phyloP scores from a whole-genome alignment of 2,113 vertebrate genomes.

The Mionectes macconnelli region DNA sequence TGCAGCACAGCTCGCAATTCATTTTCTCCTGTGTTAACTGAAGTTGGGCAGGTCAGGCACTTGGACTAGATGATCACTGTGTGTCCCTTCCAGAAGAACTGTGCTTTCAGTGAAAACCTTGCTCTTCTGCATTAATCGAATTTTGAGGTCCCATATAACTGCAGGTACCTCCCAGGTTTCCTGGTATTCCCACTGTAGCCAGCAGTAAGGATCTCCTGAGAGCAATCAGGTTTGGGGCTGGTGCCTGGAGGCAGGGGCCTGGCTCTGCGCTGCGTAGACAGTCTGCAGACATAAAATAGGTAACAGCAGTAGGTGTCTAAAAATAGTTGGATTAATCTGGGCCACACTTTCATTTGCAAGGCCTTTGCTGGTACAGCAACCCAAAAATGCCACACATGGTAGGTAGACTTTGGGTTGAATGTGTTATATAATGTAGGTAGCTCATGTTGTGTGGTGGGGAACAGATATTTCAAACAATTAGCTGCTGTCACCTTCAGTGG shows the following conservation, averaged over 20 bases:
- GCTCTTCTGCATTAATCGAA: not conserved
- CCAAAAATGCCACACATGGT: not conserved
- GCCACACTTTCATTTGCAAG: not conserved
- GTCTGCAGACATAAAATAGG: not conserved
- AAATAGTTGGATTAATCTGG: conserved; percentile 26
- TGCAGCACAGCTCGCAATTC: not conserved
- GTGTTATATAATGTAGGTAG: not conserved
- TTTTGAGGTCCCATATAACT: not conserved
- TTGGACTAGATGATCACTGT: not conserved
- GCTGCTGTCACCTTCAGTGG: not conserved
- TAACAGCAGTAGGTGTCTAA: conserved; percentile 5
- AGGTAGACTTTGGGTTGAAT: not conserved
- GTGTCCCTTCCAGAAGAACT: not conserved
- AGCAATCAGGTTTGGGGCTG: not conserved
- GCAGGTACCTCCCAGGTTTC: not conserved
- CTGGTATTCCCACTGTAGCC: not conserved
- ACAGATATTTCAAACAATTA: not conserved
- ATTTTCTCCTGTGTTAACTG: not conserved
- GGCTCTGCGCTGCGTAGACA: not conserved
- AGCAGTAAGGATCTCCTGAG: not conserved
- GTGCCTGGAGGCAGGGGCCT: not conserved
- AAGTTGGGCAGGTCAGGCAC: not conserved
- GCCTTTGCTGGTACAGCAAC: conserved; percentile 1
- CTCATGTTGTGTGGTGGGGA: not conserved
- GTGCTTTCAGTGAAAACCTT: not conserved